A percentile compares a stretch with the other conserved stretches of the same genome.
phyloP scores from a whole-genome alignment of 1,140 invertebrate genomes.

The Platyscapa corneri region DNA sequence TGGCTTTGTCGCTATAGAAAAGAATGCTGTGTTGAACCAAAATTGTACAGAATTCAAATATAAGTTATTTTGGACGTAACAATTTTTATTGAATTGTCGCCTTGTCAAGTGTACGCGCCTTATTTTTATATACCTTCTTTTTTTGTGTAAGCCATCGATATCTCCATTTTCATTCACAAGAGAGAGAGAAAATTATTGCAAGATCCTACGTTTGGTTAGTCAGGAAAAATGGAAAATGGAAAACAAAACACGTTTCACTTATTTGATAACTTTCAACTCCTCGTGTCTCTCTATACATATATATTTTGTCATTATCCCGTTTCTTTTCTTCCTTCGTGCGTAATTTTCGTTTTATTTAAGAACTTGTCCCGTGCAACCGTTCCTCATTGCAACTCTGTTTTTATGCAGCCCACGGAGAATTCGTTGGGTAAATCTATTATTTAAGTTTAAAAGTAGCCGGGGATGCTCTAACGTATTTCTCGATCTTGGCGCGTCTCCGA shows the following conservation, averaged over 20 bases:
- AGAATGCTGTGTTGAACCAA: conserved; percentile 53
- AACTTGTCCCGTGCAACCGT: conserved; percentile 48
- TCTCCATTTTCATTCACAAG: conserved; percentile 26
- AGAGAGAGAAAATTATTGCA: conserved; percentile 1
- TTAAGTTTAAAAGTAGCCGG: conserved; percentile 58
- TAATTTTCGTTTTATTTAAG: conserved; percentile 49
- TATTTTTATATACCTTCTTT: conserved; percentile 42
- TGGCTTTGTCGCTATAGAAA: conserved; percentile 38
- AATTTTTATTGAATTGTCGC: conserved; percentile 48
- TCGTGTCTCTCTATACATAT: conserved; percentile 48
- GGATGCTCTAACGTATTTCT: conserved; percentile 28
- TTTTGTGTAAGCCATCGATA: conserved; percentile 29
- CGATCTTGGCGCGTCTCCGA: conserved; percentile 36
- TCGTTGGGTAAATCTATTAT: conserved; percentile 65
- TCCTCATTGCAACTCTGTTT: conserved; percentile 64
- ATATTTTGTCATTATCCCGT: conserved; percentile 37
- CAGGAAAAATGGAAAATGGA: not conserved
- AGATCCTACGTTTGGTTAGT: not conserved
- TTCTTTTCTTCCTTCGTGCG: conserved; percentile 48
- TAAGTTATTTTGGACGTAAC: conserved; percentile 51
- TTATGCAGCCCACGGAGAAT: conserved; percentile 64
- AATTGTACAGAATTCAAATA: conserved; percentile 51
- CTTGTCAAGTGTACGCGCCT: conserved; percentile 51
- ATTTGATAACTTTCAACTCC: conserved; percentile 26
- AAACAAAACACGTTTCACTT: conserved; percentile 12